Evolutionary conservation across 1,140 invertebrate species (phyloP), one percentile per base, ranked within the genome.

Genomic region (Parapsyche elsis): DNA sequence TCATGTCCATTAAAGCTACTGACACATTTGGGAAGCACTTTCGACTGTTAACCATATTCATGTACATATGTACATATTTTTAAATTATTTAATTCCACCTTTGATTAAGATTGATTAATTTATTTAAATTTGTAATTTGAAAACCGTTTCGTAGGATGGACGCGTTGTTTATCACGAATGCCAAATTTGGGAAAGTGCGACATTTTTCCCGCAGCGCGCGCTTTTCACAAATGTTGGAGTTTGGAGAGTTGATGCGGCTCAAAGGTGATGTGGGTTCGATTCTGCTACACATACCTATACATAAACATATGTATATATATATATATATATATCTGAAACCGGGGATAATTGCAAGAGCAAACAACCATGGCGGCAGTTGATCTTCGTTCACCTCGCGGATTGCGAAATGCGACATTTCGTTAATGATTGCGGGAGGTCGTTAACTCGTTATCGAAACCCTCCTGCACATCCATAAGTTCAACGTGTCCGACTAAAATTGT

Each of bases 191-290:
- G 2, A 53, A 16, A 53, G 16, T 53, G 49, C 49, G 49, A 53
- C 49, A 53, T 53, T 53, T 53, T 53, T 16, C 12, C 16, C 30
- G n/a, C n/a, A 12, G 49, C 12, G 49, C 12, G 16, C 10, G 1
- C 16, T 12, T 14, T 53, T 53, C 49, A 16, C 49, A 10, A 12
- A 53, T 53, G 49, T 12, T 53, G 49, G 49, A 53, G 49, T 53
- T 53, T 12, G 1, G 10, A 53, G 16, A 53, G 16, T 12, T 16
- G 49, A 53, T 53, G 49, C 49, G 49, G n/a, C 21, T 67, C 64
- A 67, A 67, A 67, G 64, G 64, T 67, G 64, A 67, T 67, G 64
- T 67, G 64, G 64, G 64, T 67, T 19, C 64, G 64, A 61, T 9
- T 61, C n/a, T 9, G 7, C 64, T 5, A 16, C 16, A 53, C 16